Base-by-base conservation (phyloP, 2,797 vertebrate species). In the Myotis daubentonii region DNA sequence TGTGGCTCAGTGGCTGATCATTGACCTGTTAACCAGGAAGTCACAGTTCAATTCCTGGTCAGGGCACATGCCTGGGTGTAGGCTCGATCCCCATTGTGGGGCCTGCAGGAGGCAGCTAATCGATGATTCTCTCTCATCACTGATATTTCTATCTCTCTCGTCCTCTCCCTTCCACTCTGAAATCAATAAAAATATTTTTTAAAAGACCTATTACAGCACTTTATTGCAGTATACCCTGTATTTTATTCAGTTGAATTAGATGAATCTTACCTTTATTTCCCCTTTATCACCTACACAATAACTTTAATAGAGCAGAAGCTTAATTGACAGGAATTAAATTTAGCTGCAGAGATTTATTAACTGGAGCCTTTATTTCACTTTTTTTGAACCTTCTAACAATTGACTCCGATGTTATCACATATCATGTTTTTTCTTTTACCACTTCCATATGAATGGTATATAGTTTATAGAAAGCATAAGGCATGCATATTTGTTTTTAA, bases 311-410 rank as follows among this genome's bases (percentile, higher is more conserved):
- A 72, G 11, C 28, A 91, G 83, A 93, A 80, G 13, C 66, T 84
- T 81, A 75, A 71, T 47, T 95, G 80, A 25, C 16, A 90, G 30
- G 47, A 84, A 89, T 76, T 88, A 78, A 88, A 91, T 88, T 66
- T 60, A 80, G 13, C 89, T 94, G 22, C 60, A 51, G 83, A 90
- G 41, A 76, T 81, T 79, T 92, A 81, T 72, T 93, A 91, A 47
- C 57, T 65, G 25, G 28, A 81, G 53, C 13, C 57, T 86, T 91
- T 28, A 0, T 47, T 28, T 53, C 57, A 76, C 41, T 55, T 15
- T 62, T 85, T 51, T 76, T 86, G 33, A 78, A 33, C 49, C 47
- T 9, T 94, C 17, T 83, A 79, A 38, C 25, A 66, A 7, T 25
- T 91, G 17, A 91, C 89, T 76, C 60, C 41, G 62, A 0, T 87